Base-by-base conservation (phyloP, 1,140 invertebrate genomes). In the Heliothis virescens region DNA sequence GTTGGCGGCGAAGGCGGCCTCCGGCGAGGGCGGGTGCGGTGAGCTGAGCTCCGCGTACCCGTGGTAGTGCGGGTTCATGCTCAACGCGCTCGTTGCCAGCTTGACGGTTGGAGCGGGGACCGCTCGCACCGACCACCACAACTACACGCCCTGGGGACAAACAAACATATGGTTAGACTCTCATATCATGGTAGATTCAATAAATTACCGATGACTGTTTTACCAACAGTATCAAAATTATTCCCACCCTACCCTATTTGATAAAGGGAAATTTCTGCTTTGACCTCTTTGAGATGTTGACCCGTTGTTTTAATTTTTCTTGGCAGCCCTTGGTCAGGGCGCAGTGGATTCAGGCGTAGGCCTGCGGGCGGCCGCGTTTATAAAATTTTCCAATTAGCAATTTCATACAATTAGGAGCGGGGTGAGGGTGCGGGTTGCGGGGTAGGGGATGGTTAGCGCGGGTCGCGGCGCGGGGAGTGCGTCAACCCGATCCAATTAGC, bases 1-100 rank as follows among this genome's bases (percentile, higher is more conserved):
- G 92, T 95, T 91, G 80, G 91, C 86, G 10, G 92, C 91, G 92
- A 94, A 93, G 80, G 89, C 95, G 91, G 91, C 95, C 91, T 96
- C 96, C 71, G 96, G 96, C 79, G 95, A 96, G 82, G 96, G 96
- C 88, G 96, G 96, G 94, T 96, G 96, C 86, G 96, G 96, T 89
- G 96, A 96, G 93, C 96, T 96, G 81, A 96, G 95, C 93, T 96
- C 96, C 94, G 95, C 94, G 92, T 96, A 96, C 92, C 96, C 95
- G 95, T 96, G 96, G 95, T 96, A 96, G 93, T 96, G 96, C 92
- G 96, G 96, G 96, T 96, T 96, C 96, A 96, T 96, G 88, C 95
- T 95, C 86, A 96, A 93, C 94, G 96, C 95, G 93, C 95, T 96
- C 94, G 95, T 95, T 93, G 96, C 96, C 96, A 96, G 96, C 95